phyloP scores from a whole-genome alignment of 2,113 vertebrate genomes.

The Tetraodon nigroviridis region DNA sequence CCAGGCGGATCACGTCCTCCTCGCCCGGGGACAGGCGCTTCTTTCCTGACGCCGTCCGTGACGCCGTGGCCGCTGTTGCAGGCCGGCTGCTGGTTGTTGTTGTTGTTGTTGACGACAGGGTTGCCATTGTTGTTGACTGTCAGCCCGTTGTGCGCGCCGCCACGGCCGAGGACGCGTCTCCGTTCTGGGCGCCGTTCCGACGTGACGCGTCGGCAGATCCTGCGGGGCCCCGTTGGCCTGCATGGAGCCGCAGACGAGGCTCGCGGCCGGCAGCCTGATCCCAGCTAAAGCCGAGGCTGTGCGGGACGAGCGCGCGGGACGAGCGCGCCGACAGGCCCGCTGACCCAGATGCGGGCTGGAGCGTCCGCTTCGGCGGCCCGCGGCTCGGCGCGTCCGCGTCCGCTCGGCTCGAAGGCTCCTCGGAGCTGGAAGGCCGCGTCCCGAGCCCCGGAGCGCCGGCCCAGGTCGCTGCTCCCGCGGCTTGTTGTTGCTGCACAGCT shows the following conservation, averaged over 20 bases:
- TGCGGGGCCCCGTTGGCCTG: slow-evolving; percentile 88
- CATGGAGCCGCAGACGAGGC: slow-evolving; percentile 74
- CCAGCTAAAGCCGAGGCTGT: slow-evolving; percentile 18
- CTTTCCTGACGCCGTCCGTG: slow-evolving; percentile 80
- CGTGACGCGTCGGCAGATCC: slow-evolving; percentile 77
- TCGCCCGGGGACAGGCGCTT: slow-evolving; percentile 89
- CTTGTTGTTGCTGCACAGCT: slow-evolving; percentile 81
- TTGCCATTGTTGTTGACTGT: slow-evolving; percentile 74
- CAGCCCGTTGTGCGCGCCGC: slow-evolving; percentile 85
- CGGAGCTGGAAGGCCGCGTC: slow-evolving; percentile 73
- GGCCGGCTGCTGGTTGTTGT: slow-evolving; percentile 67
- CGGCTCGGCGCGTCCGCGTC: slow-evolving; percentile 75
- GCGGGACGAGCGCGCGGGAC: no score
- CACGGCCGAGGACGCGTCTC: slow-evolving; percentile 79
- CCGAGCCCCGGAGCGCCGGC: slow-evolving; percentile 39
- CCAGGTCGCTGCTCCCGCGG: slow-evolving; percentile 31
- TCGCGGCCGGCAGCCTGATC: slow-evolving; percentile 19
- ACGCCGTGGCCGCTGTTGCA: slow-evolving; percentile 63
- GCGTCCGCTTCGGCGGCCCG: slow-evolving; percentile 71
- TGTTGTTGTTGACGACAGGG: slow-evolving; percentile 67
- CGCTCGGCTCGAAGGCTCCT: no score
- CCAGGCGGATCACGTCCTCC: slow-evolving; percentile 92
- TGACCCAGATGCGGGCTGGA: slow-evolving; percentile 82
- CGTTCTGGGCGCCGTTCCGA: slow-evolving; percentile 78
- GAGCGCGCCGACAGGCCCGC: slow-evolving; percentile 82